Base-by-base conservation (phyloP, 2,888 invertebrate species). In the Odontothrips loti region DNA sequence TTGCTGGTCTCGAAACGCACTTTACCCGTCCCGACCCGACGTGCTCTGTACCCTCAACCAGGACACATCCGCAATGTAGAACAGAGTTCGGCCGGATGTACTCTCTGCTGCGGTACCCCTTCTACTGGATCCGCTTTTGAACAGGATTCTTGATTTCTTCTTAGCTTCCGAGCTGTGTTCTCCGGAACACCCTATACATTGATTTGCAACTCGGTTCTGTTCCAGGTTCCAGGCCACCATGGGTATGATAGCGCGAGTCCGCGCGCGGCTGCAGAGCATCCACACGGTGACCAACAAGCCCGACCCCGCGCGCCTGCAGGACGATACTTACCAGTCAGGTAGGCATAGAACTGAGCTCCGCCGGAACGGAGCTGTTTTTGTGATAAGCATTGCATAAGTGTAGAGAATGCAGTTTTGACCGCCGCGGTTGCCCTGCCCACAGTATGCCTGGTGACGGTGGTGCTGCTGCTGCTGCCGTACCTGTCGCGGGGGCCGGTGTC, bases 391-490 rank as follows among this genome's bases (percentile, higher is more conserved):
- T n/a, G n/a, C n/a, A n/a, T n/a, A n/a, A n/a, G n/a, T n/a, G n/a
- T n/a, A n/a, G n/a, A n/a, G n/a, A n/a, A n/a, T 51, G 3, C 51
- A 15, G 51, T 17, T 1, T 8, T 51, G 58, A 15, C n/a, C 58
- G 17, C 58, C n/a, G n/a, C n/a, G n/a, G n/a, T n/a, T n/a, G 12
- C 15, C 58, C 17, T 15, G 0, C 17, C 58, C 17, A 79, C 89
- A 92, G 93, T 93, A 82, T 93, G 93, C 88, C 88, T 93, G 75
- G 86, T 93, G 78, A 92, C 92, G 0, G 87, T 92, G 83, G 89
- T 93, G n/a, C 87, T 93, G 82, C 87, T 93, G 82, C 87, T 93
- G 82, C 87, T 93, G 81, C 93, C 93, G 0, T 90, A 89, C 82
- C 92, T 92, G 87, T 89, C 89, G 20, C 87, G 89, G 83, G 89